Base-by-base conservation (phyloP, 2,888 invertebrate species). In the Polymixis flavicincta region DNA sequence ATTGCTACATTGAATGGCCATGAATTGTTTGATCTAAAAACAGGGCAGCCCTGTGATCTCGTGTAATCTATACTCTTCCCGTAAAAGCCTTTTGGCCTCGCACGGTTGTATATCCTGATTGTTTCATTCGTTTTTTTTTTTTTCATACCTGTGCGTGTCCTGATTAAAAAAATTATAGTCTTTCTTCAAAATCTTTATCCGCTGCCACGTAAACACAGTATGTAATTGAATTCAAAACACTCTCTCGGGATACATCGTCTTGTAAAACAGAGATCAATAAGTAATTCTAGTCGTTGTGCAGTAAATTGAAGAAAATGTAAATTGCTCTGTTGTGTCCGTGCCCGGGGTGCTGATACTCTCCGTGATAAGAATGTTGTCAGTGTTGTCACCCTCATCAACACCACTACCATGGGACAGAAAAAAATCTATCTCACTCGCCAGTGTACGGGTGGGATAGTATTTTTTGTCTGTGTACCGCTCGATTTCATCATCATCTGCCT, bases 231-330 rank as follows among this genome's bases (percentile, higher is more conserved):
- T 71, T 63, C 45, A 71, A 70, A 70, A 66, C 69, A 59, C 55
- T 54, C 45, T 72, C 37, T 57, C 19, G 57, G 76, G 76, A 81
- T 68, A 81, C 73, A 80, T 66, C 13, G 76, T 78, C 80, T 80
- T 83, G 85, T 87, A 88, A 89, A 89, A 89, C 88, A 88, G 89
- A 92, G 90, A 92, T 92, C 93, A 91, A 92, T 95, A 94, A 94
- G 89, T 88, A 92, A 95, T 95, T 95, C 94, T 85, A 90, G 87
- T 84, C 90, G 89, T 85, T 90, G 90, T 90, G 90, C 89, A 91
- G 92, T 93, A 95, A 95, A 95, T 95, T 95, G 95, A 95, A 95
- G 93, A 92, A 95, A 95, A 95, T 95, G 94, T 94, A 94, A 94
- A 95, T 95, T 89, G 90, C 74, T 90, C 81, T 95, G 94, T 45